Evolutionary conservation across 2,888 invertebrate genomes (phyloP).

Genomic region (Yponomeuta evonymella): DNA sequence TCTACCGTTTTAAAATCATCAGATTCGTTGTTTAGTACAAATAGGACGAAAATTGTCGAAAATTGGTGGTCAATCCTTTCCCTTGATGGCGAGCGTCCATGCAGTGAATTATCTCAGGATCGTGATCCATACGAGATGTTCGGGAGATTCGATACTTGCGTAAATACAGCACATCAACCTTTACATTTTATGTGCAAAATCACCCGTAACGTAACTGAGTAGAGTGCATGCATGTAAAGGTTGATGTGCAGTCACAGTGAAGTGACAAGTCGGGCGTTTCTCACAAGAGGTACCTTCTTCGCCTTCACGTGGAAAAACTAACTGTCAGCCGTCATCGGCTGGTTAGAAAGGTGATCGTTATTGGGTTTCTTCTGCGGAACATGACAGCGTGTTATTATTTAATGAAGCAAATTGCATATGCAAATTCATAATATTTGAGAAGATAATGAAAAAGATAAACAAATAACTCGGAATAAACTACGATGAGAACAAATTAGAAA

Average conservation of each 20-base stretch:
- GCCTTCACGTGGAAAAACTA: neutral
- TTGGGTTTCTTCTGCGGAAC: neutral
- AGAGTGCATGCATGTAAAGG: too few relatives aligned
- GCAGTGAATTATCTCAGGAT: too few relatives aligned
- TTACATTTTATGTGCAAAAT: neutral
- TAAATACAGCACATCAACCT: neutral
- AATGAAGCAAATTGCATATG: neutral
- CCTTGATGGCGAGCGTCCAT: too few relatives aligned
- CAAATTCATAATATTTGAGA: neutral
- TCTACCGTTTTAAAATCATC: neutral
- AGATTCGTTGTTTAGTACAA: neutral
- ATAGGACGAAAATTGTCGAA: too few relatives aligned
- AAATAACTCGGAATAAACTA: too few relatives aligned
- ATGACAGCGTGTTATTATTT: neutral
- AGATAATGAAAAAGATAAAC: neutral
- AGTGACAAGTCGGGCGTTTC: too few relatives aligned
- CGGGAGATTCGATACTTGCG: too few relatives aligned
- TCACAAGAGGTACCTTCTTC: neutral
- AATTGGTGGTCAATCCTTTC: too few relatives aligned
- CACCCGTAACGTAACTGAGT: too few relatives aligned
- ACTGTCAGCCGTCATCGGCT: slow-evolving; percentile 7
- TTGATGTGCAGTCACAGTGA: too few relatives aligned
- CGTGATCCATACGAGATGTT: too few relatives aligned
- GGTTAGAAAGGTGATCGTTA: slow-evolving; percentile 8
- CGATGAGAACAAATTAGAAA: too few relatives aligned